Evolutionary conservation across 92 coral and sea anemone species (phyloP).

Genomic region (Anthopleura xanthogrammica): DNA sequence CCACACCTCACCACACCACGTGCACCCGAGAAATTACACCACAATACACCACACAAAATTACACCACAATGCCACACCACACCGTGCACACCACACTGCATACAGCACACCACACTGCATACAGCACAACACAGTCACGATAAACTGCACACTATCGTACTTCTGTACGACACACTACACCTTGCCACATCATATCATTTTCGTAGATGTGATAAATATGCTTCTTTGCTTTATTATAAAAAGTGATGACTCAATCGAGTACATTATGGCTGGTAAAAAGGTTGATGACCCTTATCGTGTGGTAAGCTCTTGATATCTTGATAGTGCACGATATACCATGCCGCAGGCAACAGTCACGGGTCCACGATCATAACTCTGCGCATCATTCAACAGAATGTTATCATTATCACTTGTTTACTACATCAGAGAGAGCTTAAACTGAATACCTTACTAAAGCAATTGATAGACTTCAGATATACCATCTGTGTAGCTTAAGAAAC

Average conservation of each 20-base stretch:
- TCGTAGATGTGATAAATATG: no score
- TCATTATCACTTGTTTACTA: neutral
- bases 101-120: neutral
- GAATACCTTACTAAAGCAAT: neutral
- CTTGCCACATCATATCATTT: no score
- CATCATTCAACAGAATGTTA: neutral
- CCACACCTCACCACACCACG: neutral
- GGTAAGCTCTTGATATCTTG: neutral
- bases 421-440: neutral
- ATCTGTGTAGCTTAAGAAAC: neutral
- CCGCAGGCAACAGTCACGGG: neutral
- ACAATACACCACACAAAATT: no score
- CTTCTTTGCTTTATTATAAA: no score
- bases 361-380: no score
- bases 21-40: no score
- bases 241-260: no score
- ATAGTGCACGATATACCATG: neutral
- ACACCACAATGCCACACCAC: no score
- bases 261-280: neutral
- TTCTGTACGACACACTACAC: no score
- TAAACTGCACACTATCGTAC: no score
- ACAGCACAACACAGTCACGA: no score
- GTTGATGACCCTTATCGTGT: neutral
- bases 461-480: neutral
- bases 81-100: neutral